A percentile compares a stretch with the other conserved stretches of the same genome.
Evolutionary conservation across 2,113 vertebrate genomes (phyloP).

Genomic region (Engraulis encrasicolus): DNA sequence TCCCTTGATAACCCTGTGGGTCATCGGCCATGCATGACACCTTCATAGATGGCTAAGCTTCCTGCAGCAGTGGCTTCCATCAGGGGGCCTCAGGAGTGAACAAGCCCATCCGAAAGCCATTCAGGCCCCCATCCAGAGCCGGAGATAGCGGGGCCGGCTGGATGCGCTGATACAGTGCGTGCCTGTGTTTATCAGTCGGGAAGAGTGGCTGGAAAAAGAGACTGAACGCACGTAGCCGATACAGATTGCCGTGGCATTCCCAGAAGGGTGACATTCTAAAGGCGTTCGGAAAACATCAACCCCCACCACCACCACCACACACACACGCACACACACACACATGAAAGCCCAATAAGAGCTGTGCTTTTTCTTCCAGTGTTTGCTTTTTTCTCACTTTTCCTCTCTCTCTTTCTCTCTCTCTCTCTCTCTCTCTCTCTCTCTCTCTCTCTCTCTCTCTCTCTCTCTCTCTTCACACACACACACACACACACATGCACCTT

Average conservation of each 20-base stretch:
- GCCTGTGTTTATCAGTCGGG: neutral
- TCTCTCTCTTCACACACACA: too few species aligned
- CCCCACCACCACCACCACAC: neutral
- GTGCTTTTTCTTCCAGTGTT: neutral
- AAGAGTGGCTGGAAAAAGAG: neutral
- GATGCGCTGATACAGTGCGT: too few species aligned
- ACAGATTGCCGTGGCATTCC: neutral
- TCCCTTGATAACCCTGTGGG: slow-evolving; percentile 44
- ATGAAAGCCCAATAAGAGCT: neutral
- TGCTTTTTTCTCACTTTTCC: neutral
- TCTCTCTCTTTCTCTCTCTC: neutral
- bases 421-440: neutral
- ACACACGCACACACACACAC: too few species aligned
- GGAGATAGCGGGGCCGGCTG: too few species aligned
- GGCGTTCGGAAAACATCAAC: neutral
- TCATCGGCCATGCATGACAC: slow-evolving; percentile 44
- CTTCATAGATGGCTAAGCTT: slow-evolving; percentile 58
- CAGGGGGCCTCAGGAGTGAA: slow-evolving; percentile 40
- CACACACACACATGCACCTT: too few species aligned
- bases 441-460: neutral
- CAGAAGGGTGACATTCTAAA: neutral
- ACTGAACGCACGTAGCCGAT: neutral
- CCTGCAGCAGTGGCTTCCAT: slow-evolving; percentile 50
- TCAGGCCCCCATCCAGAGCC: too few species aligned
- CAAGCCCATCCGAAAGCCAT: too few species aligned